phyloP scores from a whole-genome alignment of 2,797 vertebrate genomes.

The Falco concolor region DNA sequence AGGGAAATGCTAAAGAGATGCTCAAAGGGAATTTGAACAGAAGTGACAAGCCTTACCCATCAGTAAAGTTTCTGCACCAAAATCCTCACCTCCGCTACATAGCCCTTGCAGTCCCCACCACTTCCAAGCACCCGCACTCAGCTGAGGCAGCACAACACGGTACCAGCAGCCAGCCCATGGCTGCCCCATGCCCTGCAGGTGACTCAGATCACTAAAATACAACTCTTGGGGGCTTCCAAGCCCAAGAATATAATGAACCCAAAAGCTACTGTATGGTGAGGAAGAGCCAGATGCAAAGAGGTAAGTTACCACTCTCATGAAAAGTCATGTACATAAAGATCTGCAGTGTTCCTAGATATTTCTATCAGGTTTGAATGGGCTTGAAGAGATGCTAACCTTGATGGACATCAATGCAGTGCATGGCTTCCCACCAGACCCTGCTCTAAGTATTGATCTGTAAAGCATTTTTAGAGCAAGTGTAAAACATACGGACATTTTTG shows the following conservation, averaged over 20 bases:
- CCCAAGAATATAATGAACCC: neutral
- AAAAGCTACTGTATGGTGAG: neutral
- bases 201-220: neutral
- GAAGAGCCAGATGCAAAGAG: neutral
- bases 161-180: neutral
- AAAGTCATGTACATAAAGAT: neutral
- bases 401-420: neutral
- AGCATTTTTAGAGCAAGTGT: neutral
- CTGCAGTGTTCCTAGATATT: neutral
- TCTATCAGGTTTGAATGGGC: neutral
- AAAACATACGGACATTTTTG: neutral
- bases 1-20: neutral
- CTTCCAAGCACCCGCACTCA: neutral
- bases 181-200: accelerated
- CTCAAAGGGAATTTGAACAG: neutral
- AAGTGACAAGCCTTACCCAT: neutral
- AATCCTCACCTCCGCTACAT: neutral
- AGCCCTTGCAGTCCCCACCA: neutral
- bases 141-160: neutral
- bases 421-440: neutral
- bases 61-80: neutral
- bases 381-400: neutral
- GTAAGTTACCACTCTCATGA: neutral
- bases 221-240: neutral
- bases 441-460: neutral